phyloP scores from a whole-genome alignment of 2,797 vertebrate species.

The Novumbra hubbsi region DNA sequence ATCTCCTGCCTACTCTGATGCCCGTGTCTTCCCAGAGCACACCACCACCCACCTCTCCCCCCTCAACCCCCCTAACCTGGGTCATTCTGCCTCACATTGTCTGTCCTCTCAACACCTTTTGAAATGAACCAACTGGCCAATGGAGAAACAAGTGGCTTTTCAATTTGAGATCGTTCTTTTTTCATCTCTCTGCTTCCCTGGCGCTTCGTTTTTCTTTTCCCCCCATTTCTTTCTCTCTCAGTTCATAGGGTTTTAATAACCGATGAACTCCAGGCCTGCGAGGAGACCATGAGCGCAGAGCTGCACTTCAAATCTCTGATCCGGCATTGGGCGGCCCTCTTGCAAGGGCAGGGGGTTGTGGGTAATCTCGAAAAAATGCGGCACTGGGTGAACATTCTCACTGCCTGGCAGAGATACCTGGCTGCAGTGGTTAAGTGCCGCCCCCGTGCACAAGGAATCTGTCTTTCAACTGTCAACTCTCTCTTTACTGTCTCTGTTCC shows the following conservation, averaged over 20 bases:
- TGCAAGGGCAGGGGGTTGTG: neutral
- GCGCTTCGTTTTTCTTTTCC: conserved; percentile 5
- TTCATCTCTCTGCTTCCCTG: conserved; percentile 26
- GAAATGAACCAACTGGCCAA: conserved; percentile 49
- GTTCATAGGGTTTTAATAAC: conserved; percentile 56
- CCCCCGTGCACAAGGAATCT: no score
- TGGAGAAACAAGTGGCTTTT: conserved; percentile 54
- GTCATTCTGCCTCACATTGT: conserved; percentile 46
- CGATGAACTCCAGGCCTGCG: conserved; percentile 56
- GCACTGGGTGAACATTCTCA: conserved; percentile 23
- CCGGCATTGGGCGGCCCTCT: conserved; percentile 35
- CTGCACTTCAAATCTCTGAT: conserved; percentile 35
- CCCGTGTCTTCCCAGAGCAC: conserved; percentile 27
- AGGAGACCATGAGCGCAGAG: conserved; percentile 43
- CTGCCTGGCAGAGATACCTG: conserved; percentile 46
- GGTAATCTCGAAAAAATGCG: conserved; percentile 33
- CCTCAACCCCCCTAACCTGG: conserved; percentile 32
- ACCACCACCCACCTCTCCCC: conserved; percentile 5
- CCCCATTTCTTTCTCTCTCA: neutral
- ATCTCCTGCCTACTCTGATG: conserved; percentile 34
- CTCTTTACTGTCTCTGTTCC: neutral
- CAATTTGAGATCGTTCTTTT: conserved; percentile 38
- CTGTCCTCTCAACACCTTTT: conserved; percentile 61
- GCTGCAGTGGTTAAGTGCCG: conserved; percentile 7
- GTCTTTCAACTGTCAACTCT: no score